These are phyloP conservation scores for Myoxocephalus aenaeus DNA, from an alignment of 2,797 vertebrate genomes.

Conservation along the genomic window DNA sequence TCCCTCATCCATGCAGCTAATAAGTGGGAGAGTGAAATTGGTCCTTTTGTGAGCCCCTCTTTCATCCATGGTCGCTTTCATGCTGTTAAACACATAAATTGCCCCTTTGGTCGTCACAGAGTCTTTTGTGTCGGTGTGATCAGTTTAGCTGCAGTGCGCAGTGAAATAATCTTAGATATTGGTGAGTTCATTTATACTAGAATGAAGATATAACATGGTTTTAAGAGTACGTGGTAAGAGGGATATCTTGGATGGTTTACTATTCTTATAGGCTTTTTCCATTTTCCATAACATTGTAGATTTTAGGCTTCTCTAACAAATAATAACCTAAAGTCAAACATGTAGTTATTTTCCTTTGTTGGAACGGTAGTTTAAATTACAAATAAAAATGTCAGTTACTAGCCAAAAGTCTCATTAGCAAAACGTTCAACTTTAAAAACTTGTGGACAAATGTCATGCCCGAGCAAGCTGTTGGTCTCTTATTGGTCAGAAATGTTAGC, in stretches of 20 bases:
- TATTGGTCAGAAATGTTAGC: not conserved
- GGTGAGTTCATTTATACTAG: not conserved
- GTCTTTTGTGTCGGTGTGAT: slow-evolving; percentile 30
- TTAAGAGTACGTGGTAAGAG: not conserved
- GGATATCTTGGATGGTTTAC: not conserved
- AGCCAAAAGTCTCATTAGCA: not conserved
- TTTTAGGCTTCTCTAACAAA: not conserved
- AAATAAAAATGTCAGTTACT: not conserved
- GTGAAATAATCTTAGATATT: not conserved
- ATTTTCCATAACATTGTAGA: not conserved
- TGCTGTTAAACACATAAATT: slow-evolving; percentile 48
- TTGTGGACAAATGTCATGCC: too few species aligned
- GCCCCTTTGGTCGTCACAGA: slow-evolving; percentile 23
- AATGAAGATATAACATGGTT: not conserved
- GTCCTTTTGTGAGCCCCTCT: slow-evolving; percentile 65
- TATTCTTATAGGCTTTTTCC: not conserved
- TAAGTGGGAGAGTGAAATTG: slow-evolving; percentile 54
- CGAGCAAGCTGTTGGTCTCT: not conserved
- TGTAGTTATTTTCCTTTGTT: not conserved
- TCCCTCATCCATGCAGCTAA: slow-evolving; percentile 41
- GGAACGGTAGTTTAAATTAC: not conserved
- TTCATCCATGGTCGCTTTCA: slow-evolving; percentile 60
- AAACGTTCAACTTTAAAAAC: too few species aligned
- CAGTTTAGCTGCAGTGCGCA: not conserved
- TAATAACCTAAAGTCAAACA: not conserved